phyloP scores from a whole-genome alignment of 2,888 invertebrate genomes.

The Cheilosia scutellata region DNA sequence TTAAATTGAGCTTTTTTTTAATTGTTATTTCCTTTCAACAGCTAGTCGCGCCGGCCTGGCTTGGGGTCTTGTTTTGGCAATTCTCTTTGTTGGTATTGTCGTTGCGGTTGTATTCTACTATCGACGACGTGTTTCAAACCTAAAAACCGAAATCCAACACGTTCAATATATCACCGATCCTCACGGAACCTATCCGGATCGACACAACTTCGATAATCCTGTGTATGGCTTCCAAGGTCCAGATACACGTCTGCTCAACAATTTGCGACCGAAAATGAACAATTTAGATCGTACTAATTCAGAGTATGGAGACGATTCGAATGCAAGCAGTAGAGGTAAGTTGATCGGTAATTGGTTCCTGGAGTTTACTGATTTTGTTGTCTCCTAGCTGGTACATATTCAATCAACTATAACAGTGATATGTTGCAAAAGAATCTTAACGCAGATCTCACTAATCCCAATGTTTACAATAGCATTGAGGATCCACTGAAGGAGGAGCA shows the following conservation, averaged over 20 bases:
- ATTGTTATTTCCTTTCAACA: slow-evolving; percentile 3
- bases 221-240: slow-evolving; percentile 92
- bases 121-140: slow-evolving; percentile 90
- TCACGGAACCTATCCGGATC: slow-evolving; percentile 83
- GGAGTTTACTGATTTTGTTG: not conserved
- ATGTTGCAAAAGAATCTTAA: slow-evolving; percentile 91
- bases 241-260: slow-evolving; percentile 84
- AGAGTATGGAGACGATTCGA: slow-evolving; percentile 84
- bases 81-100: slow-evolving; percentile 87
- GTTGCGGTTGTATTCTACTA: slow-evolving; percentile 90
- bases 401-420: slow-evolving; percentile 87
- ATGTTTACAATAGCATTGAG: slow-evolving; percentile 92
- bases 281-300: slow-evolving; percentile 81
- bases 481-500: slow-evolving; percentile 91
- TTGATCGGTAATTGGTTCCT: not conserved
- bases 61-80: slow-evolving; percentile 87
- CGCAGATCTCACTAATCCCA: slow-evolving; percentile 93
- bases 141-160: slow-evolving; percentile 94
- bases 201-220: slow-evolving; percentile 94
- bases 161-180: slow-evolving; percentile 94
- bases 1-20: not conserved
- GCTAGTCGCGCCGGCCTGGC: slow-evolving; percentile 87
- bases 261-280: slow-evolving; percentile 82
- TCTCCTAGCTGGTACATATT: slow-evolving; percentile 84
- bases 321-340: slow-evolving; percentile 84